Conservation (phyloP, 2,888 invertebrate species). For the Rhorus exstirpatorius region DNA sequence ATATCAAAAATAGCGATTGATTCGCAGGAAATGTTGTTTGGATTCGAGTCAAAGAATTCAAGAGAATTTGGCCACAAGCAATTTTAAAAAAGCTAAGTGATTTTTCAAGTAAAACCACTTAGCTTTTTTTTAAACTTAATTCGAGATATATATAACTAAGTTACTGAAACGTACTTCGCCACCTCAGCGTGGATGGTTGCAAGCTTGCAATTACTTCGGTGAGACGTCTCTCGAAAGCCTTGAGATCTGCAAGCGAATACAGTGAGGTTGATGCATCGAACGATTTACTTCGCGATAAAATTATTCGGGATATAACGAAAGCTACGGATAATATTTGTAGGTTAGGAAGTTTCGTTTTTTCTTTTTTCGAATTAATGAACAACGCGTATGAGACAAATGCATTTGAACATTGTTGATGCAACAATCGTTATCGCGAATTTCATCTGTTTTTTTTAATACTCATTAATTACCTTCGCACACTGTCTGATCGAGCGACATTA, state of each 20-base stretch:
- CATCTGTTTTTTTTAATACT: slow-evolving; percentile 46
- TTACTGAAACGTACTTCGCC: slow-evolving; percentile 93
- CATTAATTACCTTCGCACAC: slow-evolving; percentile 93
- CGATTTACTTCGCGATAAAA: slow-evolving; percentile 11
- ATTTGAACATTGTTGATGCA: neutral
- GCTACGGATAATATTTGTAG: slow-evolving; percentile 42
- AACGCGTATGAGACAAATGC: neutral
- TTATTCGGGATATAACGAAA: neutral
- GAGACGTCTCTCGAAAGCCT: slow-evolving; percentile 98
- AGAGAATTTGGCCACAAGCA: too few relatives aligned
- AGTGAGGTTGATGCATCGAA: neutral
- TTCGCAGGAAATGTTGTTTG: too few relatives aligned
- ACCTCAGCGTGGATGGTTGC: slow-evolving; percentile 97
- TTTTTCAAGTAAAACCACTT: too few relatives aligned
- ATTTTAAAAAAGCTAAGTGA: too few relatives aligned
- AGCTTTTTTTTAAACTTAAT: neutral
- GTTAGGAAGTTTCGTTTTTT: slow-evolving; percentile 44
- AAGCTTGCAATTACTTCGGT: slow-evolving; percentile 99
- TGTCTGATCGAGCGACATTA: slow-evolving; percentile 94
- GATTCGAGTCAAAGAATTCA: too few relatives aligned
- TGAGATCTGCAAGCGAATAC: slow-evolving; percentile 92
- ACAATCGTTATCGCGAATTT: slow-evolving; percentile 5
- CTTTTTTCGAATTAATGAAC: neutral
- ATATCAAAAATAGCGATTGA: too few relatives aligned
- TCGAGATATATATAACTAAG: slow-evolving; percentile 45